phyloP scores from a whole-genome alignment of 2,888 invertebrate species.

The Euplexia lucipara region DNA sequence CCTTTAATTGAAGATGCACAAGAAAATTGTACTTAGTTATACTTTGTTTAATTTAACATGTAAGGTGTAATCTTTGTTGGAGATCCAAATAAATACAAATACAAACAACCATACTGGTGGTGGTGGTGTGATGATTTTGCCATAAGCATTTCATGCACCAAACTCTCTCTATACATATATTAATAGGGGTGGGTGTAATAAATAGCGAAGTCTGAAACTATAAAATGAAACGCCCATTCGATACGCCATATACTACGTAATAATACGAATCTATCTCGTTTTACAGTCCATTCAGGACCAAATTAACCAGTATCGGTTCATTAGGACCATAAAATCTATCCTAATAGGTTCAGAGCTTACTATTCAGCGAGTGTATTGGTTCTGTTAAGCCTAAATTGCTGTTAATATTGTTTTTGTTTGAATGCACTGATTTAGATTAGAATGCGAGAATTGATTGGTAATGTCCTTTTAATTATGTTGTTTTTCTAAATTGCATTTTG shows the following conservation, averaged over 20 bases:
- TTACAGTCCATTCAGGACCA: conserved; percentile 69
- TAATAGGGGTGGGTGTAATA: not conserved
- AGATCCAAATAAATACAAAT: no score
- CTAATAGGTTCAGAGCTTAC: conserved; percentile 47
- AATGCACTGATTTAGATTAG: not conserved
- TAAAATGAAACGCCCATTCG: conserved; percentile 60
- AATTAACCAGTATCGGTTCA: conserved; percentile 76
- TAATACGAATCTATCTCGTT: conserved; percentile 65
- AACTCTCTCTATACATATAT: not conserved
- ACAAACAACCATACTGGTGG: no score
- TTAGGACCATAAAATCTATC: conserved; percentile 70
- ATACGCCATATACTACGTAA: conserved; percentile 57
- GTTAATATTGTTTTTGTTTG: not conserved
- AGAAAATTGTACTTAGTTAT: no score
- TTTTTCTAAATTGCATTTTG: no score
- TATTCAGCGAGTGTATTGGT: not conserved
- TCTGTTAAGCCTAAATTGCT: not conserved
- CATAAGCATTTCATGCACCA: no score
- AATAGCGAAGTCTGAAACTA: conserved; percentile 20
- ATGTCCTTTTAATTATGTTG: no score
- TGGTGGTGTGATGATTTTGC: no score
- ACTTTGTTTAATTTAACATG: no score
- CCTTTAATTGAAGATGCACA: no score
- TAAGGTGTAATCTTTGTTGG: no score
- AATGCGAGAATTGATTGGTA: no score